Base-by-base conservation (phyloP, 2,797 vertebrate genomes). In the Trachurus trachurus region DNA sequence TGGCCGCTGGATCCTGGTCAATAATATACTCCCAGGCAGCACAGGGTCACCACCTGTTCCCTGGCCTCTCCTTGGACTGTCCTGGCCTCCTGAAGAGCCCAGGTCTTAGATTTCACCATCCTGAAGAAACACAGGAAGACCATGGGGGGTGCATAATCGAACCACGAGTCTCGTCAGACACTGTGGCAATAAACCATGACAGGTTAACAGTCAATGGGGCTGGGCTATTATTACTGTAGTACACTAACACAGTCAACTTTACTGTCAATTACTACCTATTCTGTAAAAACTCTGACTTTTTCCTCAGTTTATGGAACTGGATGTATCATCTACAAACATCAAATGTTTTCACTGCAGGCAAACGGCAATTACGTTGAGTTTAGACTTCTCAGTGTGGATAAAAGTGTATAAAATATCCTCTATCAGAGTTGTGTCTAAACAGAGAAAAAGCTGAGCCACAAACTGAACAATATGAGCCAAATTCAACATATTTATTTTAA, bases 21-120 rank as follows among this genome's bases (percentile, higher is more conserved):
- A 94, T 95, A 94, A 95, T 94, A 94, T 93, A 95, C 93, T 94
- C 87, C 88, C 67, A 76, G 87, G 87, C 78, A 83, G 79, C 69
- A 79, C 53, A 81, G 91, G 94, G 95, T 95, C 95, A 95, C 88
- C 95, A 96, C 94, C 94, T 95, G 93, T 93, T 94, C 92, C 73
- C 81, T 90, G 87, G 92, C 88, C 90, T 95, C 91, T 95, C 92
- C 92, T 94, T 93, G 93, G 93, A 93, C 94, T 91, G 89, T 93
- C 93, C 90, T 90, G 86, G 87, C 88, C 88, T 90, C 76, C 71
- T 83, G 76, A 91, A 87, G 76, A 71, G 70, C 57, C 77, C 42
- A 45, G 64, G 71, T 88, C 88, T 93, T 85, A 49, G 77, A 92
- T 94, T 95, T 93, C 92, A 80, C 83, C 71, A 74, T 85, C 70